phyloP scores from a whole-genome alignment of 2,888 invertebrate species.

The Tetrapedia diversipes region DNA sequence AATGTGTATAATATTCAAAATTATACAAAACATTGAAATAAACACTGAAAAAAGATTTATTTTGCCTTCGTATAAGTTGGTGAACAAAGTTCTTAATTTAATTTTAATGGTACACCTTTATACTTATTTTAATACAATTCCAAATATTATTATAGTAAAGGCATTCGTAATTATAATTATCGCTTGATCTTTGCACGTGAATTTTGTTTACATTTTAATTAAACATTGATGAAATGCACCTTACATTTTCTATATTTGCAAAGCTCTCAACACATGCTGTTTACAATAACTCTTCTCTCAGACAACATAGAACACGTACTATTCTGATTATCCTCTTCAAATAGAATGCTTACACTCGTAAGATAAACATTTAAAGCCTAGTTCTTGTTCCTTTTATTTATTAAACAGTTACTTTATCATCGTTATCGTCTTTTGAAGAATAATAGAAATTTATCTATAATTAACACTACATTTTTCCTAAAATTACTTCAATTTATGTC shows the following conservation, averaged over 20 bases:
- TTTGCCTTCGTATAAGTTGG: too few relatives aligned
- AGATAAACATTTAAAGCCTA: not conserved
- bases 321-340: not conserved
- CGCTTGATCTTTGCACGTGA: not conserved
- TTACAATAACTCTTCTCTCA: not conserved
- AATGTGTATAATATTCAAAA: too few relatives aligned
- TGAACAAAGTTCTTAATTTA: too few relatives aligned
- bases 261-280: conserved; percentile 6
- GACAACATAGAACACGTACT: not conserved
- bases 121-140: too few relatives aligned
- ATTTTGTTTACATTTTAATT: not conserved
- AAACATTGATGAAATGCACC: conserved; percentile 2
- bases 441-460: too few relatives aligned
- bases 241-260: conserved; percentile 8
- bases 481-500: too few relatives aligned
- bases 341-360: not conserved
- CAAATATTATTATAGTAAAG: not conserved
- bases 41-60: too few relatives aligned
- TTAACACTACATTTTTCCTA: too few relatives aligned
- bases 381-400: not conserved
- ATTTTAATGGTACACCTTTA: too few relatives aligned
- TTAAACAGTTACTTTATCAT: too few relatives aligned
- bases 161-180: not conserved
- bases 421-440: too few relatives aligned
- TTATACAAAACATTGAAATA: too few relatives aligned